Evolutionary conservation across 1,140 invertebrate species (phyloP).

Genomic region (Phortica variegata): DNA sequence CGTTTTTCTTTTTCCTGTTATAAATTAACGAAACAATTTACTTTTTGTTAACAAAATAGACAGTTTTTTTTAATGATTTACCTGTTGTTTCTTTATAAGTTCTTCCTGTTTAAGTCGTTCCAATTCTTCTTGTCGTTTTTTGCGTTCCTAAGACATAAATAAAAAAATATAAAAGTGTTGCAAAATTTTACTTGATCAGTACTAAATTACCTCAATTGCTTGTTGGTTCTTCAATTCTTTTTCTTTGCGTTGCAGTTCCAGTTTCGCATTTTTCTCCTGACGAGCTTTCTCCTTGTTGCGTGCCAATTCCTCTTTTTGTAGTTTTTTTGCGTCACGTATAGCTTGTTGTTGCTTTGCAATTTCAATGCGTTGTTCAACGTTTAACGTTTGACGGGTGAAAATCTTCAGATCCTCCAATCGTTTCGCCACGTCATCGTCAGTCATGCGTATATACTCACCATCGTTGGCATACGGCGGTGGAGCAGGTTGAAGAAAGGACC

Average conservation of each 20-base stretch:
- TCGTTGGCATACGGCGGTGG: slow-evolving; percentile 61
- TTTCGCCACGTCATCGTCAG: slow-evolving; percentile 66
- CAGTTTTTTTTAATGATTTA: slow-evolving; percentile 37
- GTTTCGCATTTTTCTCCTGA: slow-evolving; percentile 72
- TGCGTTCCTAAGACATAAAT: slow-evolving; percentile 69
- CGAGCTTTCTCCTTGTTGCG: slow-evolving; percentile 58
- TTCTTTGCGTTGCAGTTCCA: slow-evolving; percentile 75
- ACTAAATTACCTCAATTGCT: slow-evolving; percentile 62
- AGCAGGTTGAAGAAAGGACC: slow-evolving; percentile 80
- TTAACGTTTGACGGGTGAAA: slow-evolving; percentile 61
- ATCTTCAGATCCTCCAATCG: slow-evolving; percentile 53
- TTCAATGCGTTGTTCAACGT: slow-evolving; percentile 68
- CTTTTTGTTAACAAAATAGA: slow-evolving; percentile 3
- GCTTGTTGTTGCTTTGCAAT: slow-evolving; percentile 67
- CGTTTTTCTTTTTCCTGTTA: slow-evolving; percentile 88
- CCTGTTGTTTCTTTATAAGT: slow-evolving; percentile 81
- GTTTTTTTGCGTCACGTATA: slow-evolving; percentile 62
- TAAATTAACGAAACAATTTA: slow-evolving; percentile 58
- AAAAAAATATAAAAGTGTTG: slow-evolving; percentile 34
- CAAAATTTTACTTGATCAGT: background rate
- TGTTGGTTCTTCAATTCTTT: slow-evolving; percentile 74
- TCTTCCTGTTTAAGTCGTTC: slow-evolving; percentile 83
- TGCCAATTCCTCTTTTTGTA: slow-evolving; percentile 60
- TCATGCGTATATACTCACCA: slow-evolving; percentile 63
- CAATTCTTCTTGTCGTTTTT: slow-evolving; percentile 80